Evolutionary conservation across 2,888 invertebrate genomes (phyloP).

Genomic region (Tiliacea aurago): DNA sequence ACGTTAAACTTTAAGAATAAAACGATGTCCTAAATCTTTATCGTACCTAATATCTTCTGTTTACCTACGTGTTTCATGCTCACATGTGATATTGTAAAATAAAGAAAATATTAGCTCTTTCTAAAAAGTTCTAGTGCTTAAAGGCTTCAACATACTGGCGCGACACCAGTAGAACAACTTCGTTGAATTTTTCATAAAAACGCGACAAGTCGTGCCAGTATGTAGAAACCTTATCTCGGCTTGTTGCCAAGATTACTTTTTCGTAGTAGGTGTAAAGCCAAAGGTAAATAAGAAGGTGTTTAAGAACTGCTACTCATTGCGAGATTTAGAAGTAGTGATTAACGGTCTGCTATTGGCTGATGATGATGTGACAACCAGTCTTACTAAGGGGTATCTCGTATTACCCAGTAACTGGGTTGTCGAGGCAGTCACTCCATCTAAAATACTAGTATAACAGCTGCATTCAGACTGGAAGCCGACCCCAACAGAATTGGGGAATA

Average conservation of each 20-base stretch:
- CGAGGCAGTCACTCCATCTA: too few species aligned
- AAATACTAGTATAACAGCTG: too few species aligned
- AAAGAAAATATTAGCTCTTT: conserved; percentile 14
- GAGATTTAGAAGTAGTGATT: neutral
- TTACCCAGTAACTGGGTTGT: too few species aligned
- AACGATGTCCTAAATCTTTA: conserved; percentile 32
- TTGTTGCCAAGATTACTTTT: conserved; percentile 14
- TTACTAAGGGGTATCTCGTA: too few species aligned
- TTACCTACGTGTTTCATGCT: neutral
- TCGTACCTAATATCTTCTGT: neutral
- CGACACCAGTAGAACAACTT: too few species aligned
- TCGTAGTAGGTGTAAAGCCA: neutral
- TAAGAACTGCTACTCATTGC: neutral
- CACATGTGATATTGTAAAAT: conserved; percentile 2
- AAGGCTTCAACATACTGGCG: too few species aligned
- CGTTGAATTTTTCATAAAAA: too few species aligned
- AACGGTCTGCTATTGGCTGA: neutral
- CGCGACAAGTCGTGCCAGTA: too few species aligned
- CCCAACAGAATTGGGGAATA: too few species aligned
- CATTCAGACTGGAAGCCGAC: too few species aligned
- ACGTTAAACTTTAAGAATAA: neutral
- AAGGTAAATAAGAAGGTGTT: neutral
- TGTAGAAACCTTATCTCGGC: too few species aligned
- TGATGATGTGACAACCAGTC: neutral
- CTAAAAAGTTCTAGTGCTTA: conserved; percentile 1